Evolutionary conservation across 2,797 vertebrate species (phyloP).

Genomic region (Smutsia gigantea): DNA sequence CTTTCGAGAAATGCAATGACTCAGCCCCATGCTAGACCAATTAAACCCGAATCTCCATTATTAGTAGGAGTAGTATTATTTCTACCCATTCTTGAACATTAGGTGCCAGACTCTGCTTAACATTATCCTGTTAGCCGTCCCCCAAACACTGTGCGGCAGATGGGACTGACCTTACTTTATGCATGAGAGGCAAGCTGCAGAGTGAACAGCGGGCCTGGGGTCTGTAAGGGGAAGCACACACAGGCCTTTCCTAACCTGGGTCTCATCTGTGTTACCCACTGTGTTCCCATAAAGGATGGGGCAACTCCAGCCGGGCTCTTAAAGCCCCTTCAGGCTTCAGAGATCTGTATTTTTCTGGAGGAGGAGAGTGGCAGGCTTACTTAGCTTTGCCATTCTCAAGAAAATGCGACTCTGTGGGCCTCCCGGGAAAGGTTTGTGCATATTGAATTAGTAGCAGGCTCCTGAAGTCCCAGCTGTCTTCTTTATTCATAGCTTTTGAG

Average conservation of each 20-base stretch:
- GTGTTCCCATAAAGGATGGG: neutral
- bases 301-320: neutral
- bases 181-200: neutral
- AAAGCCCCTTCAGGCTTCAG: neutral
- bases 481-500: slow-evolving; percentile 77
- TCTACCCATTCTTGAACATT: neutral
- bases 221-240: neutral
- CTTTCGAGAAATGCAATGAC: neutral
- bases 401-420: neutral
- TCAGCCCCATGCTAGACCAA: neutral
- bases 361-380: neutral
- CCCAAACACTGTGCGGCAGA: too few species aligned
- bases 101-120: neutral
- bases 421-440: slow-evolving; percentile 72
- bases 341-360: neutral
- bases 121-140: neutral
- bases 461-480: slow-evolving; percentile 74
- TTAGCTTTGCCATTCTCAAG: slow-evolving; percentile 31
- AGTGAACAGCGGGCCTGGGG: too few species aligned
- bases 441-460: slow-evolving; percentile 76
- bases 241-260: neutral
- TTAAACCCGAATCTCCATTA: too few species aligned
- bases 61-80: neutral
- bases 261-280: neutral
- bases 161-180: neutral